Conservation (phyloP, 1,140 invertebrate species). For the Lordiphosa collinella region DNA sequence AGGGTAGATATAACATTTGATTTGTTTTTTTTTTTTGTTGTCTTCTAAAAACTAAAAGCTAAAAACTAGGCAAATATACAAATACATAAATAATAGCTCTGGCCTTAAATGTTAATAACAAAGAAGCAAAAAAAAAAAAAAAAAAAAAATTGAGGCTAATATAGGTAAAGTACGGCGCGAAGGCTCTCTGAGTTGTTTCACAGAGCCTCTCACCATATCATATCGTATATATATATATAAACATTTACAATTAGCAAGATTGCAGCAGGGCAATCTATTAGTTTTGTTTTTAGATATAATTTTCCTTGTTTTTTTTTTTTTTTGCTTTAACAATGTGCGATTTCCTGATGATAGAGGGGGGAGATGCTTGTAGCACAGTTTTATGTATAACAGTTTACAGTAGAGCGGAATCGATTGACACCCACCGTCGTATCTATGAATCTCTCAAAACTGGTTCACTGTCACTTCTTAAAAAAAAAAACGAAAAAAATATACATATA, state of each 20-base stretch:
- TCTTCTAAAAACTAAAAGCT: constrained; percentile 63
- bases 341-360: constrained; percentile 20
- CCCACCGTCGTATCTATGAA: too few species aligned
- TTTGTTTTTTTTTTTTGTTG: constrained; percentile 29
- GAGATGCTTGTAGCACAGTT: constrained; percentile 32
- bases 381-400: constrained; percentile 56
- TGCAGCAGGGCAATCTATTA: constrained; percentile 7
- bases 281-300: constrained; percentile 3
- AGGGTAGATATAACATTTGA: constrained; percentile 16
- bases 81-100: constrained; percentile 60
- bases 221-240: constrained; percentile 50
- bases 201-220: constrained; percentile 5
- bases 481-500: too few species aligned
- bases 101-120: constrained; percentile 66
- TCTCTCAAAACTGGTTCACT: too few species aligned
- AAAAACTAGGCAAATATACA: constrained; percentile 65
- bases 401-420: too few species aligned
- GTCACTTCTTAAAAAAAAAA: too few species aligned
- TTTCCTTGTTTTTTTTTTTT: constrained; percentile 24
- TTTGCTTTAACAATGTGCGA: constrained; percentile 61
- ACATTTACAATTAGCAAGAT: constrained; percentile 71
- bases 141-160: constrained; percentile 46
- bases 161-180: neutral
- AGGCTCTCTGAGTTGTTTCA: too few species aligned
- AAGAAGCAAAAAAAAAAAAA: constrained; percentile 51